Evolutionary conservation across 2,113 vertebrate species (phyloP), one percentile per base, ranked within the genome.

Genomic region (Choloepus hoffmanni): DNA sequence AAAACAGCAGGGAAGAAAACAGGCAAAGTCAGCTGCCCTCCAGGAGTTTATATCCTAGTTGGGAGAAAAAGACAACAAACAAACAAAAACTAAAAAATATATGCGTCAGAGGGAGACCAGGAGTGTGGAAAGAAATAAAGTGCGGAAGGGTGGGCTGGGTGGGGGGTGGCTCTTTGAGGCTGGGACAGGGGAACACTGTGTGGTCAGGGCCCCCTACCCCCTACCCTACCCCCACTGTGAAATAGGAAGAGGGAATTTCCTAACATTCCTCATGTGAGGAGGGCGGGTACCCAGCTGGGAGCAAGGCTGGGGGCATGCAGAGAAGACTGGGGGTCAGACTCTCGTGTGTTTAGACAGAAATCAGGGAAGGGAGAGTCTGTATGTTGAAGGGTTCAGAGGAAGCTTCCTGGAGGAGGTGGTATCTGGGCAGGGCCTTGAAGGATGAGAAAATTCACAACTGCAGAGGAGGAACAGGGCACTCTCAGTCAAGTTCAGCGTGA

Each of bases 91-190:
- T 23, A 4, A 67, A 36, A n/a, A 30, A 40, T 24, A 13, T 3
- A 28, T 62, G 60, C 4, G 5, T 40, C 55, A 4, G 43, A 33
- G 2, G 0, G 74, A 23, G 53, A 48, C 55, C 14, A 70, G 63
- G 55, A 19, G 30, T 0, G 0, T 0, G 33, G 18, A 50, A 43
- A 16, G 62, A n/a, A 26, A 19, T 4, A 4, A 48, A 12, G 23
- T 1, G 9, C 78, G 58, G 60, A 8, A 2, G 9, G 3, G 45
- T 4, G 21, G 7, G n/a, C 6, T 5, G 24, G 26, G n/a, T 12
- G 21, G 19, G 74, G 48, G 43, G 43, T 0, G 1, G 24, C 60
- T 76, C 58, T 55, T 12, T 0, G 26, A 18, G 55, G 19, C n/a
- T 5, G 13, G 8, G 65, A 45, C 65, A 14, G 40, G 84, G 84